phyloP scores from a whole-genome alignment of 2,797 vertebrate species.

The Cirrhinus molitorella region DNA sequence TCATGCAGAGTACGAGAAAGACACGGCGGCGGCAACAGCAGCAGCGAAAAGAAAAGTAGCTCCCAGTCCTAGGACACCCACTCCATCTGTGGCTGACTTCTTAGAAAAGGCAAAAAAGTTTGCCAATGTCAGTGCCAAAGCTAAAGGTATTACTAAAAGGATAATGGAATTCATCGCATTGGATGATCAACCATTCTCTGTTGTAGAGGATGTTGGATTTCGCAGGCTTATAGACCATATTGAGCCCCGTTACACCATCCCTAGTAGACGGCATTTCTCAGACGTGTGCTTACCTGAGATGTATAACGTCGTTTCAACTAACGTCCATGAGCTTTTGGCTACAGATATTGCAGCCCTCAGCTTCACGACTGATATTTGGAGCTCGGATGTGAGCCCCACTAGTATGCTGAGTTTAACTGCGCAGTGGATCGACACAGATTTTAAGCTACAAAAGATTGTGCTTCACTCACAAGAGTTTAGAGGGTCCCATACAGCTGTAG shows the following conservation, averaged over 20 bases:
- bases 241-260: neutral
- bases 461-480: neutral
- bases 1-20: neutral
- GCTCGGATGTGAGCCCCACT: neutral
- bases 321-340: neutral
- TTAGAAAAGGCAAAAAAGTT: neutral
- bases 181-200: neutral
- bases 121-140: neutral
- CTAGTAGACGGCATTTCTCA: neutral
- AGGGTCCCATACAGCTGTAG: no score
- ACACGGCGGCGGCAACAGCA: neutral
- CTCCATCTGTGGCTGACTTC: neutral
- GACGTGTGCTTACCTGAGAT: neutral
- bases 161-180: neutral
- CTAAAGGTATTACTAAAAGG: neutral
- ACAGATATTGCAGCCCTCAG: no score
- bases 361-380: neutral
- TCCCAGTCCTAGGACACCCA: neutral
- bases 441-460: neutral
- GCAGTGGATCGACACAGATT: neutral
- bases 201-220: conserved; percentile 6
- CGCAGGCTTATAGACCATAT: neutral
- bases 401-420: neutral
- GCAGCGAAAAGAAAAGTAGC: neutral
- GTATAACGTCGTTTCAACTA: neutral